Evolutionary conservation across 2,113 vertebrate species (phyloP).

Genomic region (Misgurnus anguillicaudatus): DNA sequence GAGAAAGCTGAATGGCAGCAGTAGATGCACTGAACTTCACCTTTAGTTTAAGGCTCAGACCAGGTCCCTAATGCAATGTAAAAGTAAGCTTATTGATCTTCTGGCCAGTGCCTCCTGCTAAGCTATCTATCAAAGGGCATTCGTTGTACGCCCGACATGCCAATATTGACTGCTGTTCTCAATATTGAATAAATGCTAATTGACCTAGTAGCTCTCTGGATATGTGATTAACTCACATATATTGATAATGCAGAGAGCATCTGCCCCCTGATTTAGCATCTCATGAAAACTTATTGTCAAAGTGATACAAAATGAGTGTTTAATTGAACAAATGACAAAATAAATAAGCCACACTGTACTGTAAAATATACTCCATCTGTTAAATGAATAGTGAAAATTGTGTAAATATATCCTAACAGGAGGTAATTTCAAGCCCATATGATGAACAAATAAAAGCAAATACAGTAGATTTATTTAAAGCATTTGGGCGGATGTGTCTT

Average conservation of each 20-base stretch:
- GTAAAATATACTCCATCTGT: too few species aligned
- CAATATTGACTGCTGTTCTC: constrained; percentile 37
- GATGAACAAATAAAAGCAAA: too few species aligned
- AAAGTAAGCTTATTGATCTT: constrained; percentile 44
- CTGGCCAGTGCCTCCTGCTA: constrained; percentile 2
- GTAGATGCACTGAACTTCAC: constrained; percentile 25
- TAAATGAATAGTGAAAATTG: too few species aligned
- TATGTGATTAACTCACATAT: constrained; percentile 39
- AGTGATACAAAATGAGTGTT: background rate
- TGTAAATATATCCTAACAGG: too few species aligned
- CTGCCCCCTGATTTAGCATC: background rate
- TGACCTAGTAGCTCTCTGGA: constrained; percentile 28
- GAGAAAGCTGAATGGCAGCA: background rate
- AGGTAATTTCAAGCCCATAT: too few species aligned
- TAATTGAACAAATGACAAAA: background rate
- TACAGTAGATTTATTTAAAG: too few species aligned
- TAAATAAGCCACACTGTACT: too few species aligned
- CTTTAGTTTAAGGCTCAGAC: constrained; percentile 26
- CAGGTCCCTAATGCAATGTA: constrained; percentile 48
- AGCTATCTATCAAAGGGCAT: constrained; percentile 48
- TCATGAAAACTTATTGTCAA: background rate
- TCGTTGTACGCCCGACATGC: constrained; percentile 23
- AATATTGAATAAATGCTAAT: constrained; percentile 43
- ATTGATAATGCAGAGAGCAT: background rate
- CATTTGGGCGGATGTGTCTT: too few species aligned